Base-by-base conservation (phyloP, 2,888 invertebrate genomes). In the Erannis defoliaria region DNA sequence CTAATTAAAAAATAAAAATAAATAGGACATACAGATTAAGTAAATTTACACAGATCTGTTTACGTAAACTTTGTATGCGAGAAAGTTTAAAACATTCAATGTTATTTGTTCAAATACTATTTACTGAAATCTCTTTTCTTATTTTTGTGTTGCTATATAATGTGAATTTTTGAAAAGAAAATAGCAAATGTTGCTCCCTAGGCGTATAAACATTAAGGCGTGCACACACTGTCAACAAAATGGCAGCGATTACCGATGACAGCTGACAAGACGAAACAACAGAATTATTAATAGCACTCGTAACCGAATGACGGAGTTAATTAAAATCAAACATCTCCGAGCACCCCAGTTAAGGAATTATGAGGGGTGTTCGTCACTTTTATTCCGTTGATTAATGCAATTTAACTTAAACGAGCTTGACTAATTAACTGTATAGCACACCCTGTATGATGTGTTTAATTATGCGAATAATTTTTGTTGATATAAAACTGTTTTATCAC, bases 321-420 rank as follows among this genome's bases (percentile, higher is more conserved):
- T 90, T 90, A 90, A 90, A 89, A 88, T 86, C 88, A 90, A 90
- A 89, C 89, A 89, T 80, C 76, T 84, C 35, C 55, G 26, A 1
- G 61, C 57, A 49, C 63, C 63, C 65, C 65, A 37, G 54, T 57
- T 57, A 59, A 54, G 57, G 55, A 26, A 38, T 71, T 62, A 55
- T 56, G 70, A 67, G 71, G 75, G 80, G 75, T 55, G 72, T 66
- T 68, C 74, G 74, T 79, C 81, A 78, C 66, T 74, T 82, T 80
- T 75, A 73, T 78, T 76, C 64, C 48, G 55, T 72, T 77, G 72
- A 80, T 77, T 75, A 73, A 78, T 73, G 69, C 70, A 67, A 75
- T 80, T 81, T 78, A 63, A 70, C 67, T 67, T 72, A 71, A 77
- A 78, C 64, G 74, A 69, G 57, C 45, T 63, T 68, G 53, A 65